A percentile compares a stretch with the other conserved stretches of the same genome.
phyloP scores from a whole-genome alignment of 1,140 invertebrate species.

The Subanguina moxae region DNA sequence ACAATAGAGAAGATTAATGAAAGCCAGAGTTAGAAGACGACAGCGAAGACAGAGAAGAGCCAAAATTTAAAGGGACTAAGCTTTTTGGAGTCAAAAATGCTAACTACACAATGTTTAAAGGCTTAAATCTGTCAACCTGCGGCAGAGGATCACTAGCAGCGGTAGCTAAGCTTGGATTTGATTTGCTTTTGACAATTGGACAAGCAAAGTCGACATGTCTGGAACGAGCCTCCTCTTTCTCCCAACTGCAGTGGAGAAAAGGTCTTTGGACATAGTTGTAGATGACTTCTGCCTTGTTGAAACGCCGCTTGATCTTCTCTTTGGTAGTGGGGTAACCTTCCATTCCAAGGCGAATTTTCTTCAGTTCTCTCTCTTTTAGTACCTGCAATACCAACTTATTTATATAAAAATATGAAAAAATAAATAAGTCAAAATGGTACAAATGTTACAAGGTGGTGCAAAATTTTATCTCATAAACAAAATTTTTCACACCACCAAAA shows the following conservation, averaged over 20 bases:
- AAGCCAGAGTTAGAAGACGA: no score
- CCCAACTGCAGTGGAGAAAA: constrained; percentile 99
- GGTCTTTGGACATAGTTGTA: constrained; percentile 99
- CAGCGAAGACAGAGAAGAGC: background rate
- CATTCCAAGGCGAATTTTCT: constrained; percentile 97
- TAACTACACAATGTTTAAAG: background rate
- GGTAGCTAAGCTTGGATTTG: constrained; percentile 54
- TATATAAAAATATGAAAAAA: constrained; percentile 48
- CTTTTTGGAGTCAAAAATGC: background rate
- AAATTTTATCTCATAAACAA: background rate
- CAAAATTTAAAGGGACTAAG: background rate
- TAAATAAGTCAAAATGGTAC: constrained; percentile 3
- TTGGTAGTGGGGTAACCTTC: constrained; percentile 96
- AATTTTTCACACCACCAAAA: no score
- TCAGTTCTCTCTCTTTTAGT: constrained; percentile 92
- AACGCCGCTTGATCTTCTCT: constrained; percentile 78
- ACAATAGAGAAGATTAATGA: no score
- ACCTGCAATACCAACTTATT: no score
- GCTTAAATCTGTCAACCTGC: constrained; percentile 28
- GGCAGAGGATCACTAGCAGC: constrained; percentile 44
- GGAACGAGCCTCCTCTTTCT: constrained; percentile 97
- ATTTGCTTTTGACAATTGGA: constrained; percentile 59
- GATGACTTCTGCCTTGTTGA: constrained; percentile 82
- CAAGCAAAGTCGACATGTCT: constrained; percentile 88
- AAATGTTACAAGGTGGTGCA: background rate